Evolutionary conservation across 2,888 invertebrate genomes (phyloP).

Genomic region (Drosophila cognata): DNA sequence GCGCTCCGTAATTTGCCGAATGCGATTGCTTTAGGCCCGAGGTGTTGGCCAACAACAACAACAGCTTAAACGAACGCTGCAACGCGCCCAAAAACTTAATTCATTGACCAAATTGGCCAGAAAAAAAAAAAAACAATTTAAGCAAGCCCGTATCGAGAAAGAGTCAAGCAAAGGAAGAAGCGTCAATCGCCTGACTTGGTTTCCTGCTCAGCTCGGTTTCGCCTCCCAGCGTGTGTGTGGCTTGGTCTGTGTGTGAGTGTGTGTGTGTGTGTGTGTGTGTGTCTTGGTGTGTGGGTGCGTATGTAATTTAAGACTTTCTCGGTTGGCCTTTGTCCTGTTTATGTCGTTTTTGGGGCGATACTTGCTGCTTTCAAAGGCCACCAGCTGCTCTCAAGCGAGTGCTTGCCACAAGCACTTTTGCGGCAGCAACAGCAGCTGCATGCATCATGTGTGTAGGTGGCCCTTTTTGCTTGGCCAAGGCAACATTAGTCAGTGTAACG

Average conservation of each 20-base stretch:
- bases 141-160: not conserved
- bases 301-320: slow-evolving; percentile 79
- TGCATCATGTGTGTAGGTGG: slow-evolving; percentile 18
- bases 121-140: not conserved
- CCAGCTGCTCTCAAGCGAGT: slow-evolving; percentile 55
- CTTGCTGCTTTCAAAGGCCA: slow-evolving; percentile 51
- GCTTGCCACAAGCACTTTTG: slow-evolving; percentile 6
- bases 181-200: slow-evolving; percentile 35
- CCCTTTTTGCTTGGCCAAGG: not conserved
- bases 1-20: slow-evolving; percentile 62
- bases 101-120: slow-evolving; percentile 64
- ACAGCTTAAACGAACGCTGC: slow-evolving; percentile 34
- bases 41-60: slow-evolving; percentile 55
- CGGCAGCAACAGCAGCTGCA: slow-evolving; percentile 15
- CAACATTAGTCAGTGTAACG: not conserved
- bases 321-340: slow-evolving; percentile 45
- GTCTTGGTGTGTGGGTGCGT: slow-evolving; percentile 75
- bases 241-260: not conserved
- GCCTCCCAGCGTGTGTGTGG: not conserved
- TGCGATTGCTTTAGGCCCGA: slow-evolving; percentile 47
- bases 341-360: slow-evolving; percentile 47
- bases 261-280: slow-evolving; percentile 8
- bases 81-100: slow-evolving; percentile 61
- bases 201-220: slow-evolving; percentile 27
- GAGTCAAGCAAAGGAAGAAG: slow-evolving; percentile 35